Percentiles rank a stretch among this genome's conserved stretches.
These are phyloP conservation scores for Plecturocebus donacophilus DNA, from an alignment of 2,113 vertebrate genomes.

Conservation along the genomic window DNA sequence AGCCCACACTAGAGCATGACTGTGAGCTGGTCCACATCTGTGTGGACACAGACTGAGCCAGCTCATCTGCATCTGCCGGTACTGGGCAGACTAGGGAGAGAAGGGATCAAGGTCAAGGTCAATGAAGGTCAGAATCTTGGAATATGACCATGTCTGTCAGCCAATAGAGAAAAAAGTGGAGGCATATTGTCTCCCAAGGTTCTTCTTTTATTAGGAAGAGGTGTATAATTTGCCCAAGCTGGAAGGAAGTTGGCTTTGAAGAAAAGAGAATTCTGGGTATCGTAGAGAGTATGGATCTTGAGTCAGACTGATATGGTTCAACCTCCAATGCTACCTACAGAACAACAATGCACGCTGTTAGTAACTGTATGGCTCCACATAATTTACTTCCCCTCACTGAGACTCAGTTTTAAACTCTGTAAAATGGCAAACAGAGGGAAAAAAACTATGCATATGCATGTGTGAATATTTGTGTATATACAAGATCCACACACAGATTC, in stretches of 20 bases:
- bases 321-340: background rate
- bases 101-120: no score
- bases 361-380: no score
- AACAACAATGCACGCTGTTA: background rate
- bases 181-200: background rate
- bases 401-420: background rate
- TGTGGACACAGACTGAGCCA: accelerated
- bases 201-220: background rate
- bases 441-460: background rate
- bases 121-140: background rate
- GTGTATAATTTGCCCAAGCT: background rate
- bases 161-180: background rate
- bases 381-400: background rate
- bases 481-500: background rate
- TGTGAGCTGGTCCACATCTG: background rate
- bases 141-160: background rate
- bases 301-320: background rate
- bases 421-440: background rate
- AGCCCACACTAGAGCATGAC: background rate
- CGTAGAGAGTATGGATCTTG: background rate
- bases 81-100: background rate
- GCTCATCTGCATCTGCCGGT: background rate
- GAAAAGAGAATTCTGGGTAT: background rate
- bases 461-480: background rate
- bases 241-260: background rate